phyloP scores from a whole-genome alignment of 2,113 vertebrate genomes.

The Phrynosoma platyrhinos region DNA sequence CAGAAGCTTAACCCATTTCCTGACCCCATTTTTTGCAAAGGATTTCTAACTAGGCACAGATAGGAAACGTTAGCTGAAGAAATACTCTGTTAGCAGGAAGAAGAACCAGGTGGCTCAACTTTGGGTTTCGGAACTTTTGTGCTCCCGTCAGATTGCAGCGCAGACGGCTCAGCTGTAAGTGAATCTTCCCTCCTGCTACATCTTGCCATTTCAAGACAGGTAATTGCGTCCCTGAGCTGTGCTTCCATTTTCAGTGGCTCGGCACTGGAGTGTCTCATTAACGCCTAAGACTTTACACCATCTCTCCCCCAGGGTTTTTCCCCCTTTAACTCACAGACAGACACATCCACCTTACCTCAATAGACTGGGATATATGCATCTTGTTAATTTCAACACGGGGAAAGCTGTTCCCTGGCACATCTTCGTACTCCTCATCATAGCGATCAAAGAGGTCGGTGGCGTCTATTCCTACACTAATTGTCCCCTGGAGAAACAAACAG shows the following conservation, averaged over 20 bases:
- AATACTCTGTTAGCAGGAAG: not conserved
- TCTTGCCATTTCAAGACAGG: not conserved
- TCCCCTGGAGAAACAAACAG: slow-evolving; percentile 81
- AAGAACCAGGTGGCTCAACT: too few relatives aligned
- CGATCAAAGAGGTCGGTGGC: slow-evolving; percentile 97
- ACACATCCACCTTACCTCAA: slow-evolving; percentile 84
- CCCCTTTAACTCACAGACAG: not conserved
- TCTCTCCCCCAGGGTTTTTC: not conserved
- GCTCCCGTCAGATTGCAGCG: not conserved
- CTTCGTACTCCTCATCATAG: slow-evolving; percentile 96
- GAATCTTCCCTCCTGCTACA: not conserved
- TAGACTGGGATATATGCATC: slow-evolving; percentile 99
- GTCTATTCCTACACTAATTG: slow-evolving; percentile 95
- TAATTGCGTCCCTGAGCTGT: fast-evolving
- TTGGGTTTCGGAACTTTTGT: not conserved
- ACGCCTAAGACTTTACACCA: not conserved
- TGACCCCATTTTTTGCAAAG: too few relatives aligned
- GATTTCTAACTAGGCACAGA: too few relatives aligned
- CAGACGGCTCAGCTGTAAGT: not conserved
- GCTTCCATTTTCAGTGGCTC: not conserved
- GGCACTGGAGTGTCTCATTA: not conserved
- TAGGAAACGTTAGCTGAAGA: not conserved
- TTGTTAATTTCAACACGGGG: slow-evolving; percentile 97
- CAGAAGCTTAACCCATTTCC: not conserved
- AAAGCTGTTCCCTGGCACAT: slow-evolving; percentile 82